Evolutionary conservation across 2,113 vertebrate species (phyloP).

Genomic region (Zosterops hypoxanthus): DNA sequence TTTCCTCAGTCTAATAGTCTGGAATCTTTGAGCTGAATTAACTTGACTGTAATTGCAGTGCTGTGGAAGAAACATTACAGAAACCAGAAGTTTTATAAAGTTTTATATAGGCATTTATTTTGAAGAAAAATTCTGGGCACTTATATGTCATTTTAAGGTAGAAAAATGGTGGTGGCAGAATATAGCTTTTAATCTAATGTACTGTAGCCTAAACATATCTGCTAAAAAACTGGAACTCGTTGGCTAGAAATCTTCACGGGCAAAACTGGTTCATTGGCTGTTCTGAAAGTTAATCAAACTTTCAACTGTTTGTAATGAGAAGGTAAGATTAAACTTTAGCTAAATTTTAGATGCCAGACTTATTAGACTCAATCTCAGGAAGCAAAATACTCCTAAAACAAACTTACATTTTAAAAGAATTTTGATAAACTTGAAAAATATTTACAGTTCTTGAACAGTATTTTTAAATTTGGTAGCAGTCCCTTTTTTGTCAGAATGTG

Average conservation of each 20-base stretch:
- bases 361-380: not conserved
- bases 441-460: not conserved
- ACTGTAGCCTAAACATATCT: not conserved
- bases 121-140: not conserved
- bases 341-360: not conserved
- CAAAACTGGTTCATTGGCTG: not conserved
- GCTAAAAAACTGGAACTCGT: not conserved
- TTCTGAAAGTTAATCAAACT: not conserved
- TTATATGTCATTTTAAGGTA: not conserved
- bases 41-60: not conserved
- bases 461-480: not conserved
- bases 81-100: not conserved
- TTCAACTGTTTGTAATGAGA: not conserved
- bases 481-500: not conserved
- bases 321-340: not conserved
- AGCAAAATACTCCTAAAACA: not conserved
- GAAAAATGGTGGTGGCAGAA: not conserved
- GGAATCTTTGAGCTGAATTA: conserved; percentile 17
- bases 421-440: not conserved
- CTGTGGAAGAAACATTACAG: not conserved
- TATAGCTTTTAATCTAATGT: not conserved
- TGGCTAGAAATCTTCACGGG: not conserved
- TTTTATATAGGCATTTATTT: not conserved
- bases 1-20: not conserved
- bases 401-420: not conserved